phyloP scores from a whole-genome alignment of 2,797 vertebrate species.

The Sebastes goodei region DNA sequence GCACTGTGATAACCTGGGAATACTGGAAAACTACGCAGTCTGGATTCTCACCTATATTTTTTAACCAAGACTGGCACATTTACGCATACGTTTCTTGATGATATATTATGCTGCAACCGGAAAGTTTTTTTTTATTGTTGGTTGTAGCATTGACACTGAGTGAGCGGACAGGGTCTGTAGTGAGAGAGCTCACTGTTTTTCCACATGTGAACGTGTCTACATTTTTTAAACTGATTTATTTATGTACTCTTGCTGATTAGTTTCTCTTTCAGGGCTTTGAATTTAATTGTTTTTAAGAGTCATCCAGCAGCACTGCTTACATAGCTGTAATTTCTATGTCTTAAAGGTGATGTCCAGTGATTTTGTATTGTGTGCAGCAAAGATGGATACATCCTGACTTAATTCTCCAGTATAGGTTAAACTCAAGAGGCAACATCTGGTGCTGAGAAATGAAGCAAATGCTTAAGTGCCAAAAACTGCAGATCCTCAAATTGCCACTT shows the following conservation, averaged over 20 bases:
- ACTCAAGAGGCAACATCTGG: too few species aligned
- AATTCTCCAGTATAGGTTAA: not conserved
- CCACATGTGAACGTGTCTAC: not conserved
- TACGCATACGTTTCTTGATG: too few species aligned
- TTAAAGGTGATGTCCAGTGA: not conserved
- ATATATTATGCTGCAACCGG: too few species aligned
- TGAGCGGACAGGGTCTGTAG: not conserved
- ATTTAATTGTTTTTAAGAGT: not conserved
- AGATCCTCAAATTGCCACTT: too few species aligned
- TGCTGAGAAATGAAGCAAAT: too few species aligned
- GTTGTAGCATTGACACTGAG: not conserved
- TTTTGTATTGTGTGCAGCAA: not conserved
- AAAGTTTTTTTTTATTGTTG: not conserved
- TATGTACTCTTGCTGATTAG: not conserved
- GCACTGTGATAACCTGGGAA: too few species aligned
- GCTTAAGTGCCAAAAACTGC: rapidly evolving
- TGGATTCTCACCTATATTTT: too few species aligned
- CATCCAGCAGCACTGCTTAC: not conserved
- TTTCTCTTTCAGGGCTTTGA: not conserved
- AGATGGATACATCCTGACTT: not conserved
- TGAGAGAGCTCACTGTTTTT: not conserved
- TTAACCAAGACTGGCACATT: too few species aligned
- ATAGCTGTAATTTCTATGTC: not conserved
- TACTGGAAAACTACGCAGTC: too few species aligned
- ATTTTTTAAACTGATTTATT: not conserved